Conservation (phyloP, 2,888 invertebrate genomes). For the Oligia fasciuncula region DNA sequence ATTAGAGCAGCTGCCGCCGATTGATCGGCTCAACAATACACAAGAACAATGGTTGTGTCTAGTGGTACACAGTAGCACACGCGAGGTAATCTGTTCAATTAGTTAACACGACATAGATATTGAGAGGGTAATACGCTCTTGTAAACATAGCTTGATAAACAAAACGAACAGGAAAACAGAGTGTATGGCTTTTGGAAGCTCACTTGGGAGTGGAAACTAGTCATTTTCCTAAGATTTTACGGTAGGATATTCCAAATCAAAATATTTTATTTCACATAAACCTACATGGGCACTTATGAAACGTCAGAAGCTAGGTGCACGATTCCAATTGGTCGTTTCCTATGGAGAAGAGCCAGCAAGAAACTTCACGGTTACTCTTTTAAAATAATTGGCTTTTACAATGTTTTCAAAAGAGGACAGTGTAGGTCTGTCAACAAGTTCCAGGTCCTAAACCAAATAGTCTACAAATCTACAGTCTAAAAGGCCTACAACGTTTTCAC, state of each 20-base stretch:
- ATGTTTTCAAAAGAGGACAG: not conserved
- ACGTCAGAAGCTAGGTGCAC: not conserved
- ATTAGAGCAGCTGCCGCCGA: conserved; percentile 38
- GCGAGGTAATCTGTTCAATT: conserved; percentile 45
- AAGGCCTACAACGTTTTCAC: no score
- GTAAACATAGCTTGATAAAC: not conserved
- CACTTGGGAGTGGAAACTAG: not conserved
- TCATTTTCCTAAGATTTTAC: not conserved
- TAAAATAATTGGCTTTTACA: no score
- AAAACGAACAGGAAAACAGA: not conserved
- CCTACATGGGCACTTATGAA: no score
- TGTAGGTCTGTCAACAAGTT: not conserved
- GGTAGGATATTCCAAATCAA: not conserved
- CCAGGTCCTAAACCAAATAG: not conserved
- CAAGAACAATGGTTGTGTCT: conserved; percentile 28
- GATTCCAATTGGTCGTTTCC: not conserved
- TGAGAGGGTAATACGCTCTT: not conserved
- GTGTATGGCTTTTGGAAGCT: not conserved
- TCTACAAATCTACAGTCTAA: not conserved
- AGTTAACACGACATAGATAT: conserved; percentile 26
- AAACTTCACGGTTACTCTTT: no score
- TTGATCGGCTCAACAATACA: conserved; percentile 25
- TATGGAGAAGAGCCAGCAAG: no score
- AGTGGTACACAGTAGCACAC: conserved; percentile 1
- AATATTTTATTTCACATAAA: not conserved